phyloP scores from a whole-genome alignment of 2,113 vertebrate genomes.

The Hipposideros armiger region DNA sequence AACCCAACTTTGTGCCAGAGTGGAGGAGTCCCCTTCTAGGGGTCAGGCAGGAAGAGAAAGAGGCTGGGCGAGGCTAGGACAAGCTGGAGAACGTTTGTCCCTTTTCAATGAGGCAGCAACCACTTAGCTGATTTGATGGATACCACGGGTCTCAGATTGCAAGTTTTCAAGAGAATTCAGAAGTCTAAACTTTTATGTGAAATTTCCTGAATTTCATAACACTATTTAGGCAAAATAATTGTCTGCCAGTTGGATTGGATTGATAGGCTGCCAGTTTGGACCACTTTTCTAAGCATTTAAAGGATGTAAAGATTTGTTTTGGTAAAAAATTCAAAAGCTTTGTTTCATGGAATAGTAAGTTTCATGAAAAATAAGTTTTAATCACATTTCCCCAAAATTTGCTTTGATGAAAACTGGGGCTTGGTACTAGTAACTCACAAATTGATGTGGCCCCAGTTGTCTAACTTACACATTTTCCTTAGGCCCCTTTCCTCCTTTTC shows the following conservation, averaged over 20 bases:
- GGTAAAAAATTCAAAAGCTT: background rate
- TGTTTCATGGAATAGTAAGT: slow-evolving; percentile 20
- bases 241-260: background rate
- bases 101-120: background rate
- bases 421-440: background rate
- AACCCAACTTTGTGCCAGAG: background rate
- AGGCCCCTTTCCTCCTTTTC: background rate
- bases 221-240: slow-evolving; percentile 20
- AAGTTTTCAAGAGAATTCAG: background rate
- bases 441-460: background rate
- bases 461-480: background rate
- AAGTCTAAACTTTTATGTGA: slow-evolving; percentile 44
- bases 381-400: background rate
- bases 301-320: slow-evolving; percentile 38
- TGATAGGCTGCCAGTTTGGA: background rate
- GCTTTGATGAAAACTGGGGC: background rate
- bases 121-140: background rate
- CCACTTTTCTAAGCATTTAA: slow-evolving; percentile 34
- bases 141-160: background rate
- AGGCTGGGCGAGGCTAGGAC: background rate
- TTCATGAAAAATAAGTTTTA: background rate
- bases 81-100: background rate
- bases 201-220: background rate
- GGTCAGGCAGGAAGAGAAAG: background rate
- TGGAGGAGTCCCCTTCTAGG: background rate